phyloP scores from a whole-genome alignment of 2,113 vertebrate species.

The Choloepus hoffmanni region DNA sequence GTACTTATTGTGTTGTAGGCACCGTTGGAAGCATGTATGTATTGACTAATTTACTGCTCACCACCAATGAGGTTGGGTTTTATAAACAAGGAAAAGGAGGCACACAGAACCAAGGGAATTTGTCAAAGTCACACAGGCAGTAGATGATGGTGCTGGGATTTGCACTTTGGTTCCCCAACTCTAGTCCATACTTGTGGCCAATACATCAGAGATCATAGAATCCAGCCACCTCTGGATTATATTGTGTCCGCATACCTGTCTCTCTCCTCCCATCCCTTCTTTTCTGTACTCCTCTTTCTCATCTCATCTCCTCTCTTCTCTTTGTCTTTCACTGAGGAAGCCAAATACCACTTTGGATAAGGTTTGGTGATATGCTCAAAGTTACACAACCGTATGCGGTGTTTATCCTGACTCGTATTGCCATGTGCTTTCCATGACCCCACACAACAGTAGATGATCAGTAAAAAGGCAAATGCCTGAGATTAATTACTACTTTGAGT shows the following conservation, averaged over 20 bases:
- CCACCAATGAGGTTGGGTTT: neutral
- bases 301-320: neutral
- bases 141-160: neutral
- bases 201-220: neutral
- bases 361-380: neutral
- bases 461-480: neutral
- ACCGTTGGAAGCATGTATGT: neutral
- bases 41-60: neutral
- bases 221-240: neutral
- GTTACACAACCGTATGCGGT: neutral
- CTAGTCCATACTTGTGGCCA: neutral
- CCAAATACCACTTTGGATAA: neutral
- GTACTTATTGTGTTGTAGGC: neutral
- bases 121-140: neutral
- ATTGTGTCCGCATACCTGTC: neutral
- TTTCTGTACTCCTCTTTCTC: neutral
- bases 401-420: neutral
- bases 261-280: neutral
- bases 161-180: neutral
- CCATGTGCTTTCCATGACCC: neutral
- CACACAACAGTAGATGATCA: neutral
- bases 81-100: neutral
- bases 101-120: neutral
- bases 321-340: neutral
- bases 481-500: neutral